Base-by-base conservation (phyloP, 2,797 vertebrate species). In the Xenops minutus region DNA sequence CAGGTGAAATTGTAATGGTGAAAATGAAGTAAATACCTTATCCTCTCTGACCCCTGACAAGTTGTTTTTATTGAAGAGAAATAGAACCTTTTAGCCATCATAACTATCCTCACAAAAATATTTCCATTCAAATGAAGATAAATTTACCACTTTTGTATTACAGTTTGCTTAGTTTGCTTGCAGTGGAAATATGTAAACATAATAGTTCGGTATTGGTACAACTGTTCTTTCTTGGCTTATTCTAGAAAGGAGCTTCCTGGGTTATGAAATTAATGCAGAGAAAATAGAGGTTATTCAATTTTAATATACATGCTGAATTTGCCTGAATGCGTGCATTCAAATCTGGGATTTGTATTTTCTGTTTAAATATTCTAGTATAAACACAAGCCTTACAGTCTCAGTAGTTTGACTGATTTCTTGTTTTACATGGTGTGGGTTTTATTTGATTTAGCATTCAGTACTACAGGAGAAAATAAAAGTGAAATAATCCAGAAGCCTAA, bases 371-470 rank as follows among this genome's bases (percentile, higher is more conserved):
- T 93, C 41, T 52, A 29, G 43, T 89, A 72, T 26, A 88, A 92
- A 82, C 72, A 72, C 36, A 80, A 87, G 8, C 37, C 41, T 94
- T 80, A 56, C 20, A 48, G 71, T 68, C 77, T 92, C 54, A 58
- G 32, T 71, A 62, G 85, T 62, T 85, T 92, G 77, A 86, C 52
- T 63, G 67, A 85, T 94, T 92, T 92, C 67, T 77, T 95, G 26
- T 80, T 95, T 92, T 91, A 85, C 29, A 7, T 48, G 10, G 36
- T 91, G 67, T 76, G 46, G 63, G 36, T 61, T 95, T 95, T 85
- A 89, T 95, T 94, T 94, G 83, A 89, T 96, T 95, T 92, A 95
- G 7, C 37, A 78, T 93, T 89, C 75, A 51, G 44, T 93, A 68
- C 26, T 82, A 78, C 29, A 79, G 30, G 39, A 85, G 54, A 87